Evolutionary conservation across 2,797 vertebrate species (phyloP).

Genomic region (Eptatretus atami): DNA sequence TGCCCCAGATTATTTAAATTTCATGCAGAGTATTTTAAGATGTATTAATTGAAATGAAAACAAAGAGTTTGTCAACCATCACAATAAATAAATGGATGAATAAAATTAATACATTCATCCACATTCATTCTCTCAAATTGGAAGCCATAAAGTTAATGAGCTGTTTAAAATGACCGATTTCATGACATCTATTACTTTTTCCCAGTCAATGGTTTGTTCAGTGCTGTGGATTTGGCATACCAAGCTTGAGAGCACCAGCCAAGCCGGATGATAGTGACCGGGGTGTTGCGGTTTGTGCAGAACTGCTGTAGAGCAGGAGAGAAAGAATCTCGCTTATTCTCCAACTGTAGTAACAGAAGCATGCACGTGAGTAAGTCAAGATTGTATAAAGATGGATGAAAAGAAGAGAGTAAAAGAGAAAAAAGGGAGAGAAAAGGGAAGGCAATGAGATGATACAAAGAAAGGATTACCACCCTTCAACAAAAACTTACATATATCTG

Average conservation of each 20-base stretch:
- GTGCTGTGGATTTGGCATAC: slow-evolving; percentile 11
- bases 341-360: slow-evolving; percentile 26
- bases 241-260: slow-evolving; percentile 80
- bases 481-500: slow-evolving; percentile 77
- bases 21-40: no score
- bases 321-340: slow-evolving; percentile 92
- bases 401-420: no score
- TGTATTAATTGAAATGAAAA: no score
- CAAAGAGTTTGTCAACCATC: no score
- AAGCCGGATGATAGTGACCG: slow-evolving; percentile 94
- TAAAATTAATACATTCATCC: no score
- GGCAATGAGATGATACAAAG: background rate
- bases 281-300: slow-evolving; percentile 94
- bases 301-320: slow-evolving; percentile 93
- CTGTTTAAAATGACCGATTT: background rate
- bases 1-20: no score
- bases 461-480: background rate
- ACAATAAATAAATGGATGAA: no score
- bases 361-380: background rate
- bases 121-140: background rate
- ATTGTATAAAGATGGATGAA: no score
- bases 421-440: no score
- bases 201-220: background rate
- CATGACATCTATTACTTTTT: background rate
- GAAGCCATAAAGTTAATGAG: background rate